Evolutionary conservation across 2,797 vertebrate species (phyloP).

Genomic region (Myripristis murdjan): DNA sequence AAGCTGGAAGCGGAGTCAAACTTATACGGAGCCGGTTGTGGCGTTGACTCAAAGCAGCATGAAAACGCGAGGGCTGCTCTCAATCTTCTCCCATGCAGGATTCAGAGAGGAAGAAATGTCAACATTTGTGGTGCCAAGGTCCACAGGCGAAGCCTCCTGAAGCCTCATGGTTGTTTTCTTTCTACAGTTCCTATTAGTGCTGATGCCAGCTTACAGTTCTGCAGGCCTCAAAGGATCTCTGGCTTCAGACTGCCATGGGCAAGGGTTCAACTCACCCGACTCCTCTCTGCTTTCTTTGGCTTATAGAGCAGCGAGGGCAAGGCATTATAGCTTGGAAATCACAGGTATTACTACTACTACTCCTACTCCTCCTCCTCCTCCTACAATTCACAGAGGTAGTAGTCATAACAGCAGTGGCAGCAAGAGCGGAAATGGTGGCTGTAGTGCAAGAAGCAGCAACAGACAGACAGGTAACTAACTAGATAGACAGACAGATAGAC

Average conservation of each 20-base stretch:
- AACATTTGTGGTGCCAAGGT: conserved; percentile 57
- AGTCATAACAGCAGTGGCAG: background rate
- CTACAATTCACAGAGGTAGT: conserved; percentile 11
- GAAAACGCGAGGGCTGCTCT: conserved; percentile 36
- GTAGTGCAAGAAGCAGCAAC: background rate
- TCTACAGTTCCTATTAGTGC: conserved; percentile 32
- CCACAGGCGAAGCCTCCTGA: conserved; percentile 44
- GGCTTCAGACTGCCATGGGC: conserved; percentile 41
- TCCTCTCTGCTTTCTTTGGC: conserved; percentile 42
- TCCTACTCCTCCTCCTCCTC: too few relatives aligned
- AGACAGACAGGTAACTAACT: too few relatives aligned
- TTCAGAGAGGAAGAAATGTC: conserved; percentile 49
- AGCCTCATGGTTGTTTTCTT: conserved; percentile 39
- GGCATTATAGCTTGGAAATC: conserved; percentile 27
- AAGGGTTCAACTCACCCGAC: conserved; percentile 19
- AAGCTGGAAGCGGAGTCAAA: conserved; percentile 32
- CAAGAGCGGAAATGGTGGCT: background rate
- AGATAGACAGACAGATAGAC: too few relatives aligned
- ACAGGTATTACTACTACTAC: background rate
- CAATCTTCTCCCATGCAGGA: conserved; percentile 50
- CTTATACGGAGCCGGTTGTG: conserved; percentile 20
- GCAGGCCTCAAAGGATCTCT: conserved; percentile 35
- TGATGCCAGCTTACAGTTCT: conserved; percentile 41
- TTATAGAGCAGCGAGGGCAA: conserved; percentile 22
- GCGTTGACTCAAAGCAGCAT: conserved; percentile 38